Evolutionary conservation across 2,113 vertebrate species (phyloP).

Genomic region (Lichenostomus cassidix): DNA sequence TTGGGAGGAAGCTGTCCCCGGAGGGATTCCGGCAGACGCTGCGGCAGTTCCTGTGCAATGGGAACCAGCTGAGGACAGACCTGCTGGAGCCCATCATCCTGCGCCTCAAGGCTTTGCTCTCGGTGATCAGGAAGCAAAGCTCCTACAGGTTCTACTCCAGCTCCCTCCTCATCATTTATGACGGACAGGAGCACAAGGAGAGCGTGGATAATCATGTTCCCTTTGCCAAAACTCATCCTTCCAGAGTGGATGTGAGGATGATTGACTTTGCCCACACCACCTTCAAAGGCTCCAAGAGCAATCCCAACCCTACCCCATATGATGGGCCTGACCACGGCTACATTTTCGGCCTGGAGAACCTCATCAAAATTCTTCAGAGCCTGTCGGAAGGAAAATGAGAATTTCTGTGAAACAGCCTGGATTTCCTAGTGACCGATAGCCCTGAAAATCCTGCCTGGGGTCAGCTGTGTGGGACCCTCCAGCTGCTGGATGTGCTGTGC

Average conservation of each 20-base stretch:
- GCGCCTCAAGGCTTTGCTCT: constrained; percentile 68
- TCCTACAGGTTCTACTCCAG: constrained; percentile 83
- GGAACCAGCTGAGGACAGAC: constrained; percentile 54
- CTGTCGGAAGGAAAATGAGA: constrained; percentile 66
- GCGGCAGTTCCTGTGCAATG: constrained; percentile 72
- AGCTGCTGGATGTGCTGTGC: background rate
- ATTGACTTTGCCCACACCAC: constrained; percentile 83
- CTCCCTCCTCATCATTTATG: constrained; percentile 80
- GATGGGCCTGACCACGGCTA: constrained; percentile 78
- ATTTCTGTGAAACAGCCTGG: background rate
- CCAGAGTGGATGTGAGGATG: constrained; percentile 75
- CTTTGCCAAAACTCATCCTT: background rate
- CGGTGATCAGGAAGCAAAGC: constrained; percentile 70
- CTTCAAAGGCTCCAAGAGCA: constrained; percentile 65
- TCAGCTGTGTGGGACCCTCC: background rate
- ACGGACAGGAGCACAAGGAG: constrained; percentile 67
- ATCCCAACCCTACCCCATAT: constrained; percentile 21
- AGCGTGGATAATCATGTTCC: background rate
- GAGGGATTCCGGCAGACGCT: constrained; percentile 75
- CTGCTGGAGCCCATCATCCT: constrained; percentile 72
- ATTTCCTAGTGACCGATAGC: background rate
- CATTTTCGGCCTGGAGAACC: constrained; percentile 81
- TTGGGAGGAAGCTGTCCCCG: constrained; percentile 66
- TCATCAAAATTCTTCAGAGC: constrained; percentile 74
- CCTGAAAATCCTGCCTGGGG: background rate